Evolutionary conservation across 1,140 invertebrate species (phyloP), one percentile per base, ranked within the genome.

Genomic region (Varroa destructor): DNA sequence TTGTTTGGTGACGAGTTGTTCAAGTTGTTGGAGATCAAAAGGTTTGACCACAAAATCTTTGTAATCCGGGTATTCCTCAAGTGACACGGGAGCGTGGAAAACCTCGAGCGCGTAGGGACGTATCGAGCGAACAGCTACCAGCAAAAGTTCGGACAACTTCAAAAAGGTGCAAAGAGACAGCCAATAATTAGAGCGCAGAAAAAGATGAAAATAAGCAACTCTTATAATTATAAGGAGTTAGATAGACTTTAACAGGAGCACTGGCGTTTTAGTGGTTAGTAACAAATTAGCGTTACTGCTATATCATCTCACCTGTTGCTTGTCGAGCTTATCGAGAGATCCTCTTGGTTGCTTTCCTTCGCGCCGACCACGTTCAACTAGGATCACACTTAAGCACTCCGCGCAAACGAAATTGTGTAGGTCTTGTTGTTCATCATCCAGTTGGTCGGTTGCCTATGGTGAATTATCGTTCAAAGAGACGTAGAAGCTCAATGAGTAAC

Each of bases 21-120:
- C 61, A 40, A 67, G 36, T 67, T 67, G 61, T 46, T 67, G 40
- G 46, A 67, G 61, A 67, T 67, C 61, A 46, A 67, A 67, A 40
- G 61, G 61, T 67, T 67, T 67, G 2, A 67, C 61, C 12, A 67
- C 36, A 40, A 67, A 67, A 40, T 67, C 46, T 46, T 67, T 67
- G 36, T 67, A 67, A 2, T 67, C 61, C 61, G 61, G 61, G 46
- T 67, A 67, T 40, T 67, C 12, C 8, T 67, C 61, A 36, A 67
- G 46, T 14, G 61, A 67, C 3, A 67, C 61, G 14, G 61, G 61
- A 2, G 40, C 46, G 61, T 67, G 37, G 61, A 67, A 67, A 2
- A 67, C 61, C 14, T 67, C 61, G 36, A 67, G 61, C 14, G 61
- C 61, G 37, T 67, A 67, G 12, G 61, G 61, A 5, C 61, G 61